Percentiles rank a stretch among this genome's conserved stretches.
phyloP scores from a whole-genome alignment of 2,888 invertebrate species.

The Pemphredon lugubris region DNA sequence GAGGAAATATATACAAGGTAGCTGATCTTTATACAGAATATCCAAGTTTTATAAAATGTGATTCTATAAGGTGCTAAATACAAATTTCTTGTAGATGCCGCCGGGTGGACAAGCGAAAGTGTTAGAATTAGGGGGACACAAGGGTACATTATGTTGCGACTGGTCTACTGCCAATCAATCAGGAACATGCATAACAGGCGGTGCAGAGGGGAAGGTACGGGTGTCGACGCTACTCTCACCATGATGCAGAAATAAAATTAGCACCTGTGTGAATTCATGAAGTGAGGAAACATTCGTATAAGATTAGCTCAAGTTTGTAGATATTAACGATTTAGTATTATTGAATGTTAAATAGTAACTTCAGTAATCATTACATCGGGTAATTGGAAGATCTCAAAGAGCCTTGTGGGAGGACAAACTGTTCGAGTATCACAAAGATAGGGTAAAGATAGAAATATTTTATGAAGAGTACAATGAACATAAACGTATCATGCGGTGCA shows the following conservation, averaged over 20 bases:
- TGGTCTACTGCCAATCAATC: conserved; percentile 84
- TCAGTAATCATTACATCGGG: conserved; percentile 20
- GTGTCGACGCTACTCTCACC: conserved; percentile 83
- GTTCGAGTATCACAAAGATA: conserved; percentile 14
- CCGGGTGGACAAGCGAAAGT: conserved; percentile 77
- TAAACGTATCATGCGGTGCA: conserved; percentile 50
- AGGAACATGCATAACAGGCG: conserved; percentile 84
- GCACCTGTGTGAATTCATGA: conserved; percentile 78
- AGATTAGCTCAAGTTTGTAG: conserved; percentile 58
- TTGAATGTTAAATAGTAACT: conserved; percentile 27
- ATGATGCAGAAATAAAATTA: conserved; percentile 79
- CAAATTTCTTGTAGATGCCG: conserved; percentile 75
- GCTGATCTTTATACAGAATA: conserved; percentile 12
- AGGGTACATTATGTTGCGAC: conserved; percentile 83
- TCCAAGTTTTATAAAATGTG: conserved; percentile 5
- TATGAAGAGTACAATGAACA: conserved; percentile 58
- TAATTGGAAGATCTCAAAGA: conserved; percentile 1
- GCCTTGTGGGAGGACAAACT: conserved; percentile 10
- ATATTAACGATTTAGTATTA: conserved; percentile 43
- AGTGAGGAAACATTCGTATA: conserved; percentile 14
- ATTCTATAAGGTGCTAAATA: too few species aligned
- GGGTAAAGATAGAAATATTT: conserved; percentile 48
- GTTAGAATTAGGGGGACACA: conserved; percentile 83
- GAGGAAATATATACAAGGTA: conserved; percentile 80
- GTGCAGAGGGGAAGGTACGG: conserved; percentile 83